Base-by-base conservation (phyloP, 1,140 invertebrate genomes). In the Solenopsis fugax region DNA sequence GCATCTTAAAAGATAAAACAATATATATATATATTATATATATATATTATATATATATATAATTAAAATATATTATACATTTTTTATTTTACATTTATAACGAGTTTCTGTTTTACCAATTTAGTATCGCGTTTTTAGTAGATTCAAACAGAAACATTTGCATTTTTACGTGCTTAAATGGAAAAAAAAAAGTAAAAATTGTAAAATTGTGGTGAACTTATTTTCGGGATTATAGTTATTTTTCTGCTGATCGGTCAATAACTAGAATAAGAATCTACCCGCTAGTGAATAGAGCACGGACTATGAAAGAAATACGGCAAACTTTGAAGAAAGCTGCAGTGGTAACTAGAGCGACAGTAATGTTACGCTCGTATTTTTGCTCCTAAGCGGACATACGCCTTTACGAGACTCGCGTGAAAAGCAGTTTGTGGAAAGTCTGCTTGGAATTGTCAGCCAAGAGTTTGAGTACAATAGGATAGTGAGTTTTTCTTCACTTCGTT, bases 361-460 rank as follows among this genome's bases (percentile, higher is more conserved):
- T 16, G 62, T 34, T 54, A 12, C 76, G 21, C 13, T 56, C 48
- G 52, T 58, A 58, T 71, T 81, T 80, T 13, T 67, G 62, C 50
- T 71, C 13, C 21, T 71, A 71, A 81, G 50, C 21, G 34, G 21
- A 58, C 50, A 29, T 50, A 50, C 21, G 16, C 52, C 52, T 81
- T 81, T 81, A 71, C 41, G 65, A 81, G 78, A n/a, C 21, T 34
- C 16, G 34, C 13, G 65, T 71, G 78, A 81, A 80, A 81, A 71
- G 64, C 21, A 81, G 50, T 67, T 81, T 69, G 52, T 5, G 9
- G 5, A 48, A 48, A 45, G 62, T 16, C 48, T 16, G 34, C 10
- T 54, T 45, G 34, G 9, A 4, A n/a, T 69, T 69, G 64, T 81
- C 64, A 37, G 24, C 50, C 45, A 67, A 81, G 64, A 67, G 64